Base-by-base conservation (phyloP, 1,140 invertebrate species). In the Papilio aristodemus region DNA sequence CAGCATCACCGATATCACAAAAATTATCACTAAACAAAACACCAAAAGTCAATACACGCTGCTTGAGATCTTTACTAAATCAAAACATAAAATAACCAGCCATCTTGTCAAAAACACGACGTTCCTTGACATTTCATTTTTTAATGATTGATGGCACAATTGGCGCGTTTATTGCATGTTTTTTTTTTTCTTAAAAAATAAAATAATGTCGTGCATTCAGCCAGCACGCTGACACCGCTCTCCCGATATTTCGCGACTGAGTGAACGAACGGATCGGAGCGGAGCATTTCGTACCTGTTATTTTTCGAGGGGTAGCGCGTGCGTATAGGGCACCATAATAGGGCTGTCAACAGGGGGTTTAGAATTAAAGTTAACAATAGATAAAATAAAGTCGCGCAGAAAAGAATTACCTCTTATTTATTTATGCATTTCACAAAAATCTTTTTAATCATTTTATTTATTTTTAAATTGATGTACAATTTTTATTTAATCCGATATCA, bases 11-110 rank as follows among this genome's bases (percentile, higher is more conserved):
- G 79, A 79, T 86, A 87, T 87, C 80, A 87, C 79, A 66, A 54
- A 54, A 80, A 84, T 84, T 85, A 88, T 85, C 86, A 89, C 86
- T 77, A 87, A 89, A 85, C 85, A 88, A 88, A 85, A 88, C 81
- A 86, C 78, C 68, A 82, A 86, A 86, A 86, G 82, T 89, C 84
- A 86, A 85, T 86, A 87, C 77, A 80, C 80, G 70, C 27, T 78
- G 80, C 77, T 78, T 70, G 71, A 67, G 60, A 77, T 70, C 71
- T 64, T 69, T 63, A 69, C 74, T 64, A 78, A 83, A 71, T 77
- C 70, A 72, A 71, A 59, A 46, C 17, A 66, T 50, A 17, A 46
- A 66, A 46, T 32, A 43, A 25, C 14, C 25, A 70, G 69, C 70
- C 37, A 68, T 75, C 50, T 41, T 62, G 68, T 69, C 50, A 70